phyloP scores from a whole-genome alignment of 2,113 vertebrate genomes.

The Scytalopus superciliaris region DNA sequence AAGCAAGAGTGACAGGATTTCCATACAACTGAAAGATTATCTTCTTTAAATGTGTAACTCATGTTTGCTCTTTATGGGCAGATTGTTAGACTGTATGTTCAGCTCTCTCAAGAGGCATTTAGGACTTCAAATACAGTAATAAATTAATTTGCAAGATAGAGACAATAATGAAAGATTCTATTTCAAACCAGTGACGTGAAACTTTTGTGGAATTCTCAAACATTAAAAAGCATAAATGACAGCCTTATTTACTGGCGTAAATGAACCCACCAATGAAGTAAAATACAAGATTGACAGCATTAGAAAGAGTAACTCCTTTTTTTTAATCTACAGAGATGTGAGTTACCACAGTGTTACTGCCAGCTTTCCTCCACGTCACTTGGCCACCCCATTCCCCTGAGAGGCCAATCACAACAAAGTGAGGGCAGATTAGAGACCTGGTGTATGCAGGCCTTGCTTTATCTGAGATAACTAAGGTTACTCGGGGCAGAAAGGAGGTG shows the following conservation, averaged over 20 bases:
- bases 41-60: slow-evolving; percentile 65
- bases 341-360: neutral
- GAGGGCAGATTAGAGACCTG: neutral
- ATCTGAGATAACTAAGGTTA: slow-evolving; percentile 1
- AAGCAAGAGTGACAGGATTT: slow-evolving; percentile 67
- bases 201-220: slow-evolving; percentile 29
- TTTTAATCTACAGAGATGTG: neutral
- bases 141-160: slow-evolving; percentile 63
- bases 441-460: neutral
- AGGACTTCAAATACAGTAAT: slow-evolving; percentile 47
- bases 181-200: neutral
- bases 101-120: slow-evolving; percentile 42
- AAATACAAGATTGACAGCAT: neutral
- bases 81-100: slow-evolving; percentile 46
- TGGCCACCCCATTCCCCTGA: neutral
- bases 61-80: slow-evolving; percentile 58
- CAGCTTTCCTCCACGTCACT: neutral
- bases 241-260: slow-evolving; percentile 15
- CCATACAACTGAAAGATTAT: slow-evolving; percentile 51
- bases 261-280: neutral
- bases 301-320: neutral
- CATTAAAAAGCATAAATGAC: neutral
- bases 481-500: neutral
- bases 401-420: neutral
- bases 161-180: neutral